Percentiles rank a stretch among this genome's conserved stretches.
Evolutionary conservation across 92 coral and sea anemone genomes (phyloP).

Genomic region (Phenganax marumi): DNA sequence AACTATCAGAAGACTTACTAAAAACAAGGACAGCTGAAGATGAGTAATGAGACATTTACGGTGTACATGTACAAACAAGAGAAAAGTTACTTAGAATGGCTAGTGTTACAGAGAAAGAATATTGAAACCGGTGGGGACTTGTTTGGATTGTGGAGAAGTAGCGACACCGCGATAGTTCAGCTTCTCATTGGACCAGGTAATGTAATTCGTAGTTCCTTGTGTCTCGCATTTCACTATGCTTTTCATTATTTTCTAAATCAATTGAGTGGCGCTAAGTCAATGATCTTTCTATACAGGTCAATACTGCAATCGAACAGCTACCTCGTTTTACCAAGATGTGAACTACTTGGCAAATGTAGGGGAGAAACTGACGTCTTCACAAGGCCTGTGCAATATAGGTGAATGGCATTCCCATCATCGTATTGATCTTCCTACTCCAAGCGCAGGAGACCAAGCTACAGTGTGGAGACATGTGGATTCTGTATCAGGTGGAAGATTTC

Average conservation of each 20-base stretch:
- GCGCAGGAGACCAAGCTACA: constrained; percentile 67
- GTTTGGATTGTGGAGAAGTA: constrained; percentile 67
- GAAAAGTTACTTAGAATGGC: constrained; percentile 29
- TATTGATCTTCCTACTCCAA: constrained; percentile 63
- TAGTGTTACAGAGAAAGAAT: constrained; percentile 63
- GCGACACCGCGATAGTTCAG: constrained; percentile 40
- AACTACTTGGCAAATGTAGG: constrained; percentile 66
- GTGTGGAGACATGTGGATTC: constrained; percentile 33
- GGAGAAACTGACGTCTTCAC: constrained; percentile 45
- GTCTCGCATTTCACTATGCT: neutral
- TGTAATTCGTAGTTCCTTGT: neutral
- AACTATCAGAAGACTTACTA: no score
- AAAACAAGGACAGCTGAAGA: no score
- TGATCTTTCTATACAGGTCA: constrained; percentile 39
- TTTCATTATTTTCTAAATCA: neutral
- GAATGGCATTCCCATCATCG: constrained; percentile 93
- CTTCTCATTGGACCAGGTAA: constrained; percentile 30
- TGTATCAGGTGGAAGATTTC: neutral
- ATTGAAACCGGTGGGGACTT: constrained; percentile 78
- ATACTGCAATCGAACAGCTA: constrained; percentile 53
- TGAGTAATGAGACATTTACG: neutral
- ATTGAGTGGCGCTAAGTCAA: neutral
- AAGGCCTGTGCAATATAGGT: constrained; percentile 77
- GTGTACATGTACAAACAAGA: constrained; percentile 63
- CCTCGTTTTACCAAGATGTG: constrained; percentile 68